Conservation (phyloP, 1,140 invertebrate genomes). For the Stratiolaelaps scimitus region DNA sequence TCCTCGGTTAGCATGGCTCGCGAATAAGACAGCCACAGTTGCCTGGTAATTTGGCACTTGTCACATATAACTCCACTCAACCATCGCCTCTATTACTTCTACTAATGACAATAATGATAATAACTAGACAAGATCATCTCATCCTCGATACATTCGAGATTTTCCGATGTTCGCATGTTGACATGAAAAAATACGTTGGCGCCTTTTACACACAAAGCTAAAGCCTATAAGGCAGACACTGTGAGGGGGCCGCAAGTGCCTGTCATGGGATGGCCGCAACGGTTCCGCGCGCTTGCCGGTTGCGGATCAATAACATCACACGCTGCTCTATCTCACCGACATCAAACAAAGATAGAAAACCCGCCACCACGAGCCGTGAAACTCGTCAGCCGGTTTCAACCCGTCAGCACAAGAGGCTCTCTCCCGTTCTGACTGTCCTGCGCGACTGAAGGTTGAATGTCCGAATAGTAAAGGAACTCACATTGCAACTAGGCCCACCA, state of each 20-base stretch:
- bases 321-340: slow-evolving; percentile 28
- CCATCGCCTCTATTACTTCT: background rate
- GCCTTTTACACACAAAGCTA: slow-evolving; percentile 3
- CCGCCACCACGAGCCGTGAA: background rate
- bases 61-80: background rate
- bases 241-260: too few relatives aligned
- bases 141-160: background rate
- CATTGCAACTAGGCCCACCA: background rate
- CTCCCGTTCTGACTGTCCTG: background rate
- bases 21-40: slow-evolving; percentile 2
- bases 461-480: background rate
- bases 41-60: background rate
- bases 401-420: background rate
- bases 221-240: slow-evolving; percentile 5
- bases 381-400: background rate
- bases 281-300: too few relatives aligned
- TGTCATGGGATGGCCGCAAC: too few relatives aligned
- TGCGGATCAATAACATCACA: background rate
- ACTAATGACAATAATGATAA: slow-evolving; percentile 2
- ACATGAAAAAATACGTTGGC: background rate
- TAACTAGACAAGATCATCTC: too few relatives aligned
- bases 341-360: background rate
- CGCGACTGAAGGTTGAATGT: background rate
- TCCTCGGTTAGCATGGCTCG: slow-evolving; percentile 65
- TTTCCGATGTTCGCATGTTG: slow-evolving; percentile 2